Evolutionary conservation across 2,888 invertebrate species (phyloP), one percentile per base, ranked within the genome.

Genomic region (Dicyrtomina minuta): DNA sequence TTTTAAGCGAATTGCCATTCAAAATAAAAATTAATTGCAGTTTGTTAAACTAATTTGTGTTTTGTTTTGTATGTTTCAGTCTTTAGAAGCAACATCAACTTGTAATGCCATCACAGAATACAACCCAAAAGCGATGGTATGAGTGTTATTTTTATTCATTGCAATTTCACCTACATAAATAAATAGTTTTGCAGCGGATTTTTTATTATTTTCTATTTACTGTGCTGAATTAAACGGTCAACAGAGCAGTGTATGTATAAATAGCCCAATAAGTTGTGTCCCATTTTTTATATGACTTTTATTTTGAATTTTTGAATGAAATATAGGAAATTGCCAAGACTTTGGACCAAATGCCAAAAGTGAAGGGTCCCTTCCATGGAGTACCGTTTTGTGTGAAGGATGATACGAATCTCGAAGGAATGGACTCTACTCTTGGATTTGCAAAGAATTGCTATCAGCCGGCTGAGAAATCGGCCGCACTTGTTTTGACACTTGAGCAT

Each of bases 321-420:
- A 17, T 43, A 56, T 74, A 79, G 58, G 70, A 74, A 71, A 49
- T 74, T 68, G 41, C 73, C 49, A 60, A 75, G 49, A 70, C 72
- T n/a, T 61, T 78, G 26, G 79, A 70, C 59, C 64, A 53, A 24
- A 41, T 66, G 49, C 13, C 66, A 15, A 46, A 64, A 13, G 44
- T 69, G 15, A 70, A 69, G 17, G 74, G 74, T 17, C 80, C 80
- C 5, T 76, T 81, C 15, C 79, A 79, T 73, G 81, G 81, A n/a
- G 58, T 81, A 22, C 81, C 81, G 5, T 76, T 81, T 62, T 79
- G 80, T 65, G 76, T 81, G 27, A 81, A 81, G 71, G 81, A 82
- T 60, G 79, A 79, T 67, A 75, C 78, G 41, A 72, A 79, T 68
- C 74, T 83, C 10, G 75, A 80, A 74, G 82, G 81, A n/a, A 79